phyloP scores from a whole-genome alignment of 2,888 invertebrate genomes.

The Lordiphosa andalusiaca region DNA sequence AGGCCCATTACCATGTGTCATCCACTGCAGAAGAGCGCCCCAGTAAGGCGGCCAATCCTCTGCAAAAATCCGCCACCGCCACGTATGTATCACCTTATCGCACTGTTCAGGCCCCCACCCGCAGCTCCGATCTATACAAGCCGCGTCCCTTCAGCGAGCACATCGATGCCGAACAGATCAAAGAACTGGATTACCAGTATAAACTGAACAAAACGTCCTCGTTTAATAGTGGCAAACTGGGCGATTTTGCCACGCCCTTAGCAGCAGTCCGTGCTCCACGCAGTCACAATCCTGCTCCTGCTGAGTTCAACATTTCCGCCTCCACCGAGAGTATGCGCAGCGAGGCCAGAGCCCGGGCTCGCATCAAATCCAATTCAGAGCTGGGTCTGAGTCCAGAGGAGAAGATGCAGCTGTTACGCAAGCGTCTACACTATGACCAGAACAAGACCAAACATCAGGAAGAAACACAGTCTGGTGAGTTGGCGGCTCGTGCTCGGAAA shows the following conservation, averaged over 20 bases:
- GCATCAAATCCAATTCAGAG: conserved; percentile 87
- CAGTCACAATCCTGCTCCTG: conserved; percentile 8
- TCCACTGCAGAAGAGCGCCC: conserved; percentile 60
- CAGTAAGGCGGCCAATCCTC: conserved; percentile 53
- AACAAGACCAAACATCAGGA: conserved; percentile 42
- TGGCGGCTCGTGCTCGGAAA: conserved; percentile 75
- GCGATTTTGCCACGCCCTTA: conserved; percentile 37
- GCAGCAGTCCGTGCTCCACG: conserved; percentile 46
- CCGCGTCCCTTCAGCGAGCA: conserved; percentile 79
- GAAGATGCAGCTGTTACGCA: conserved; percentile 82
- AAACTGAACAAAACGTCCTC: conserved; percentile 79
- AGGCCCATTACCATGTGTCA: conserved; percentile 77
- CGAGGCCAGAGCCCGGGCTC: conserved; percentile 84
- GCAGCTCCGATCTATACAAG: conserved; percentile 57
- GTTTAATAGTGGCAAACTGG: conserved; percentile 64
- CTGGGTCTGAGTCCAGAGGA: conserved; percentile 87
- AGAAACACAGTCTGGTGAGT: conserved; percentile 23
- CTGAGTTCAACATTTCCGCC: conserved; percentile 46
- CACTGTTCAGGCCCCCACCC: conserved; percentile 48
- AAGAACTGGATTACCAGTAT: conserved; percentile 58
- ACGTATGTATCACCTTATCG: conserved; percentile 73
- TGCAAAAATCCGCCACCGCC: conserved; percentile 65
- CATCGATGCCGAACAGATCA: conserved; percentile 64
- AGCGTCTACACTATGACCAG: conserved; percentile 75
- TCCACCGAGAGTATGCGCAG: conserved; percentile 83